These are phyloP conservation scores for Colletes gigas DNA, from an alignment of 1,140 invertebrate species.

Conservation along the genomic window DNA sequence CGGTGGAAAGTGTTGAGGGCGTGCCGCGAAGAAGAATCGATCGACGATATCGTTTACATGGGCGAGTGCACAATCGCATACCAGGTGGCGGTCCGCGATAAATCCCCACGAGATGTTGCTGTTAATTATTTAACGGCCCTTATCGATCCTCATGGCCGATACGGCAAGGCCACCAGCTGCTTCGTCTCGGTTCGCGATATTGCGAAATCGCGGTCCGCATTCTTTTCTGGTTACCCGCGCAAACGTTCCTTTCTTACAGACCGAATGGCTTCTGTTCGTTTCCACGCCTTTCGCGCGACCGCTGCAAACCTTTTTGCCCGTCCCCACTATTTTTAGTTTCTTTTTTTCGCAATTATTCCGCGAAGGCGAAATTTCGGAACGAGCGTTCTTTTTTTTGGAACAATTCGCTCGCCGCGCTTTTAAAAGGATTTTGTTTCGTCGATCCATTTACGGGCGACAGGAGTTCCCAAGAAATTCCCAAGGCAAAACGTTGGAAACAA, in stretches of 20 bases:
- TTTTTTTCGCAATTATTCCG: too few relatives aligned
- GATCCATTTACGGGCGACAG: too few relatives aligned
- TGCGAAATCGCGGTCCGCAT: constrained; percentile 43
- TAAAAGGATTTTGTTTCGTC: too few relatives aligned
- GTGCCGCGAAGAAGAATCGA: constrained; percentile 28
- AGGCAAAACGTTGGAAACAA: too few relatives aligned
- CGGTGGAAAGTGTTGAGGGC: constrained; percentile 22
- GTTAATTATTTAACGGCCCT: constrained; percentile 64
- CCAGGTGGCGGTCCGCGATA: constrained; percentile 48
- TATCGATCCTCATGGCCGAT: constrained; percentile 55
- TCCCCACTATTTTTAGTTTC: not conserved
- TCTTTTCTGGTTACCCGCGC: constrained; percentile 41
- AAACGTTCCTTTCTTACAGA: constrained; percentile 11
- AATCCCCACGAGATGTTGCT: constrained; percentile 62
- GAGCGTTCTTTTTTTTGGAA: not conserved
- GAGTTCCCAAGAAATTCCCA: too few relatives aligned
- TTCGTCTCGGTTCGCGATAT: constrained; percentile 21
- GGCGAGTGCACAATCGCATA: constrained; percentile 3
- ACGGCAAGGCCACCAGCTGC: constrained; percentile 55
- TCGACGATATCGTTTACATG: constrained; percentile 23
- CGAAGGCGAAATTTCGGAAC: not conserved
- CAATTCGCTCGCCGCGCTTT: too few relatives aligned
- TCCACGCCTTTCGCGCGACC: not conserved
- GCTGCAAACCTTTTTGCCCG: not conserved
- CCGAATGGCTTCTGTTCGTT: not conserved